phyloP scores from a whole-genome alignment of 1,140 invertebrate genomes.

The Himalopsyche phryganea region DNA sequence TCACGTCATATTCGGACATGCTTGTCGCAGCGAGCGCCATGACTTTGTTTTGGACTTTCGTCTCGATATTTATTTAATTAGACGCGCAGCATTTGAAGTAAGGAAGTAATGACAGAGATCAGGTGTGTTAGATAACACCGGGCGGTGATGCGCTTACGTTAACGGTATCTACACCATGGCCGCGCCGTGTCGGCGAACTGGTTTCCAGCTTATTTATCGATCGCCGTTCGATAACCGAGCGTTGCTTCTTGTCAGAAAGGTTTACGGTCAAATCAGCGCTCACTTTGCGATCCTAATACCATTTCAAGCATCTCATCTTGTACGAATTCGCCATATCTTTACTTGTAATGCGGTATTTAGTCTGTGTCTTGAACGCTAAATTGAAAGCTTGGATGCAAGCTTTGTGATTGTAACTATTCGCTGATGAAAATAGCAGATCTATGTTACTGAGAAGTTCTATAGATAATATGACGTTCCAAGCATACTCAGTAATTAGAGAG shows the following conservation, averaged over 20 bases:
- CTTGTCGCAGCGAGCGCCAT: background rate
- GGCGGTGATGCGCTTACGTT: slow-evolving; percentile 28
- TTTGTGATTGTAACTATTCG: too few species aligned
- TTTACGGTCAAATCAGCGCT: too few species aligned
- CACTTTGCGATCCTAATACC: too few species aligned
- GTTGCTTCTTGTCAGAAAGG: background rate
- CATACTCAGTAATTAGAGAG: too few species aligned
- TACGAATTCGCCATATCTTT: too few species aligned
- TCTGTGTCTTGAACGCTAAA: too few species aligned
- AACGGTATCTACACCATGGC: slow-evolving; percentile 1
- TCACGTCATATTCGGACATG: background rate
- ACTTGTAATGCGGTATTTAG: too few species aligned
- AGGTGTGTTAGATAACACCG: slow-evolving; percentile 27
- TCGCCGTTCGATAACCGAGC: background rate
- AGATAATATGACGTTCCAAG: too few species aligned
- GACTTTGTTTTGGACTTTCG: background rate
- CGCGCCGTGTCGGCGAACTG: slow-evolving; percentile 25
- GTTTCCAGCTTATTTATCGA: slow-evolving; percentile 31
- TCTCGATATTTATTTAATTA: slow-evolving; percentile 28
- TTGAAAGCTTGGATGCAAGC: too few species aligned
- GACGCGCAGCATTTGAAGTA: slow-evolving; percentile 18
- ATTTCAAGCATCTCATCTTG: too few species aligned
- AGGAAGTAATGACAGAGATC: slow-evolving; percentile 29
- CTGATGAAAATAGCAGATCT: too few species aligned
- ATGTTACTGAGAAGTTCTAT: too few species aligned